phyloP scores from a whole-genome alignment of 2,113 vertebrate species.

The Rutilus rutilus region DNA sequence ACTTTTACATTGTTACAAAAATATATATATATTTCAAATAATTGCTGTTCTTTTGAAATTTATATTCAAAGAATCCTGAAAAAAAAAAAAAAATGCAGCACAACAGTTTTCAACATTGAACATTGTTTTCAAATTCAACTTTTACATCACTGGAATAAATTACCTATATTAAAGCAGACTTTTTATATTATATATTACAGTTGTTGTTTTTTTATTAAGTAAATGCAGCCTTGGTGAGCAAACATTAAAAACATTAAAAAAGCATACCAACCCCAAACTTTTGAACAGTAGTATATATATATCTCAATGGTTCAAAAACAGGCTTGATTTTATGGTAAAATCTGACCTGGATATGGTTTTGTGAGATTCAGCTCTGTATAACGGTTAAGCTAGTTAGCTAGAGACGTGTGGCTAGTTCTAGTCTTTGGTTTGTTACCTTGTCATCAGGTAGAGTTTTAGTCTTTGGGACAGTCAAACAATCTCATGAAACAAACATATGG shows the following conservation, averaged over 20 bases:
- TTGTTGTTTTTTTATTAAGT: not conserved
- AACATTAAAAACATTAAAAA: too few species aligned
- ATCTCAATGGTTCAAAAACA: not conserved
- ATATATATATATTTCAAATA: too few species aligned
- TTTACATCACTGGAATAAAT: too few species aligned
- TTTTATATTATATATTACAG: too few species aligned
- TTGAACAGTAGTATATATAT: not conserved
- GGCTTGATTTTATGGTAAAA: not conserved
- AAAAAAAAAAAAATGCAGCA: too few species aligned
- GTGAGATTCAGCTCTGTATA: not conserved
- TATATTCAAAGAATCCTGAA: too few species aligned
- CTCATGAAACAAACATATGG: not conserved
- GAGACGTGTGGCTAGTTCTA: not conserved
- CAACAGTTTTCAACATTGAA: too few species aligned
- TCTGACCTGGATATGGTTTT: not conserved
- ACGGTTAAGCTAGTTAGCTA: not conserved
- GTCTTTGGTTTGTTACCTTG: not conserved
- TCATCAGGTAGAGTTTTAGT: not conserved
- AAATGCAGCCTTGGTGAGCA: not conserved
- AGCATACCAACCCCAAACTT: not conserved
- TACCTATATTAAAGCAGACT: too few species aligned
- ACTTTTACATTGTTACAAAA: too few species aligned
- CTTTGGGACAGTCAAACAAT: not conserved
- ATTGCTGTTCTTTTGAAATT: too few species aligned
- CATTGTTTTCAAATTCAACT: too few species aligned